Percentiles rank a stretch among this genome's conserved stretches.
phyloP scores from a whole-genome alignment of 1,140 invertebrate genomes.

The Drosophila nigrodunni region DNA sequence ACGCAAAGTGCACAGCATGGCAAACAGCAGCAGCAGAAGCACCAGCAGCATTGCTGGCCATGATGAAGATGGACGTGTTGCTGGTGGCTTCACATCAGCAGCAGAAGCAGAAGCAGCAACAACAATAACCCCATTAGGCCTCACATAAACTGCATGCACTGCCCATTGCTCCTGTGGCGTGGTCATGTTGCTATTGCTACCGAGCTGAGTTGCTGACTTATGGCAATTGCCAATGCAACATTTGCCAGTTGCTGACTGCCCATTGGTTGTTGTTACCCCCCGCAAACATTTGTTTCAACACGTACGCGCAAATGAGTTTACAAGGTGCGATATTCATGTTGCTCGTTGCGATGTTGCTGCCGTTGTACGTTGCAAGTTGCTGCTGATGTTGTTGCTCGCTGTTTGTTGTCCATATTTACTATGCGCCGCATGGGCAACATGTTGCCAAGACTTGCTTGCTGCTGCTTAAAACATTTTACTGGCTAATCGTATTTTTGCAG shows the following conservation, averaged over 20 bases:
- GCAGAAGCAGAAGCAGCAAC: slow-evolving; percentile 35
- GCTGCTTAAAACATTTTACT: slow-evolving; percentile 49
- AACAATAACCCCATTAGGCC: slow-evolving; percentile 78
- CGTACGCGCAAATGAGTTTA: slow-evolving; percentile 84
- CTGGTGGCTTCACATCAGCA: slow-evolving; percentile 76
- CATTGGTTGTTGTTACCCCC: slow-evolving; percentile 58
- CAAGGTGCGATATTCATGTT: slow-evolving; percentile 84
- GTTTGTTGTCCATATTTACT: slow-evolving; percentile 75
- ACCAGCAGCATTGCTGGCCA: slow-evolving; percentile 44
- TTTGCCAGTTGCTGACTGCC: slow-evolving; percentile 50
- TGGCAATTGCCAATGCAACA: slow-evolving; percentile 83
- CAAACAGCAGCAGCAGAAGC: slow-evolving; percentile 45
- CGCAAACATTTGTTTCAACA: slow-evolving; percentile 85
- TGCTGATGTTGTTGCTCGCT: slow-evolving; percentile 36
- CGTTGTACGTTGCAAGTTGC: slow-evolving; percentile 53
- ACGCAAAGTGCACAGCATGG: slow-evolving; percentile 74
- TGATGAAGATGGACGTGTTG: slow-evolving; percentile 83
- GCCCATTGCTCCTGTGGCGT: slow-evolving; percentile 74
- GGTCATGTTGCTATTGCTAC: slow-evolving; percentile 81
- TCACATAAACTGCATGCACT: slow-evolving; percentile 78
- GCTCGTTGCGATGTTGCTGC: slow-evolving; percentile 56
- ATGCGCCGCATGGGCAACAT: slow-evolving; percentile 73
- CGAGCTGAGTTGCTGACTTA: slow-evolving; percentile 73
- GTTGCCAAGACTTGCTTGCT: slow-evolving; percentile 54
- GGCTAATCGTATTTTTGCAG: slow-evolving; percentile 77